Percentiles rank a stretch among this genome's conserved stretches.
Conservation (phyloP, 2,888 invertebrate genomes). For the Cremastinae sp. region DNA sequence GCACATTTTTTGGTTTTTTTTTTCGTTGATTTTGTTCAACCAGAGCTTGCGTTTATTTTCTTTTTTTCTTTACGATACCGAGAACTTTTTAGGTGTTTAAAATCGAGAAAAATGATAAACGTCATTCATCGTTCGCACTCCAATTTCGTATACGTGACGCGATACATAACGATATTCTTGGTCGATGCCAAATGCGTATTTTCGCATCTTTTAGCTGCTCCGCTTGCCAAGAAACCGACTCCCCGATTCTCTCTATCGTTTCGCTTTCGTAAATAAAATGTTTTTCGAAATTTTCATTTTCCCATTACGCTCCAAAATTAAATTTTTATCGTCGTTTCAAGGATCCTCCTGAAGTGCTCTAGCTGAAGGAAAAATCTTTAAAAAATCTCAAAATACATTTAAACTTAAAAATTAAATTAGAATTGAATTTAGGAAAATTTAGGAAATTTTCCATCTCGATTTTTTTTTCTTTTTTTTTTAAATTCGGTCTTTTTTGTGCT, state of each 20-base stretch:
- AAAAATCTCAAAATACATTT: too few relatives aligned
- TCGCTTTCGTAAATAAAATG: constrained; percentile 17
- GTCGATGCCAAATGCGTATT: constrained; percentile 58
- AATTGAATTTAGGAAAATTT: too few relatives aligned
- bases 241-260: constrained; percentile 28
- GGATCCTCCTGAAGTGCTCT: background rate
- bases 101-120: constrained; percentile 35
- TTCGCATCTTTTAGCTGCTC: constrained; percentile 45
- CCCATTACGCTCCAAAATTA: background rate
- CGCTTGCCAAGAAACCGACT: constrained; percentile 50
- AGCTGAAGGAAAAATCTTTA: background rate
- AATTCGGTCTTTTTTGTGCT: too few relatives aligned
- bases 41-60: background rate
- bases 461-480: too few relatives aligned
- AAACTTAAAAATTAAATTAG: too few relatives aligned
- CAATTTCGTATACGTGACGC: constrained; percentile 40
- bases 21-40: background rate
- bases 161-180: constrained; percentile 46
- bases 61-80: background rate
- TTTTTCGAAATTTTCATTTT: constrained; percentile 20
- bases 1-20: constrained; percentile 24
- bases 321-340: background rate
- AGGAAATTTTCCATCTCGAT: too few relatives aligned
- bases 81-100: background rate
- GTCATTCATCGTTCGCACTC: constrained; percentile 42